These are phyloP conservation scores for Drosophila acutilabella DNA, from an alignment of 2,888 invertebrate species.

Conservation along the genomic window DNA sequence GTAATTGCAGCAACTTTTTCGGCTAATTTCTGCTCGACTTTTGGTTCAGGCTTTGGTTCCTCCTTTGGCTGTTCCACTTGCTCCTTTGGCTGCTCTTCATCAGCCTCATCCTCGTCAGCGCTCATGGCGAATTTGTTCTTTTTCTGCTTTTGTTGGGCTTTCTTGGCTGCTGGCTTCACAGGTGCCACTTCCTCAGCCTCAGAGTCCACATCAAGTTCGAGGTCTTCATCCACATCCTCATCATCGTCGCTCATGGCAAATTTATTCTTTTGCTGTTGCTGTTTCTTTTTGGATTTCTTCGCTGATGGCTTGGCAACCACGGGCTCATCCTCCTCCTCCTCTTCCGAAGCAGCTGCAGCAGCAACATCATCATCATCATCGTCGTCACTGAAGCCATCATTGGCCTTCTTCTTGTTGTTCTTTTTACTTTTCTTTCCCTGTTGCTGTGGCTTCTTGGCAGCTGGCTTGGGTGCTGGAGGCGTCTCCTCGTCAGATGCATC, in stretches of 20 bases:
- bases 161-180: conserved; percentile 18
- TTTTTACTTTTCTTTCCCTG: conserved; percentile 77
- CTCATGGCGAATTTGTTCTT: conserved; percentile 37
- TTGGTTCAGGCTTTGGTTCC: conserved; percentile 9
- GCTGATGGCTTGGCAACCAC: conserved; percentile 62
- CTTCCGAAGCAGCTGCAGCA: background rate
- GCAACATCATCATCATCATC: conserved; percentile 54
- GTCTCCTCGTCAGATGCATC: conserved; percentile 51
- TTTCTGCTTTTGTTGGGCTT: conserved; percentile 25
- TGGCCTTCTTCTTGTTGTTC: conserved; percentile 75
- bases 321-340: conserved; percentile 48
- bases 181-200: conserved; percentile 39
- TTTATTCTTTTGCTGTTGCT: conserved; percentile 69
- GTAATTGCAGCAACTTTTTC: conserved; percentile 10
- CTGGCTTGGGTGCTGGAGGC: conserved; percentile 39
- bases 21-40: conserved; percentile 23
- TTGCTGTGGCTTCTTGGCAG: conserved; percentile 57
- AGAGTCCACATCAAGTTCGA: conserved; percentile 33
- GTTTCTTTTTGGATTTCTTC: conserved; percentile 83
- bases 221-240: conserved; percentile 69
- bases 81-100: background rate
- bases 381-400: conserved; percentile 78
- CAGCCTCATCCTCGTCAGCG: conserved; percentile 22
- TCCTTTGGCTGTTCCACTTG: background rate
- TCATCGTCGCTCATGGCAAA: conserved; percentile 72